Conservation (phyloP, 2,888 invertebrate species). For the Yponomeuta malinellus region DNA sequence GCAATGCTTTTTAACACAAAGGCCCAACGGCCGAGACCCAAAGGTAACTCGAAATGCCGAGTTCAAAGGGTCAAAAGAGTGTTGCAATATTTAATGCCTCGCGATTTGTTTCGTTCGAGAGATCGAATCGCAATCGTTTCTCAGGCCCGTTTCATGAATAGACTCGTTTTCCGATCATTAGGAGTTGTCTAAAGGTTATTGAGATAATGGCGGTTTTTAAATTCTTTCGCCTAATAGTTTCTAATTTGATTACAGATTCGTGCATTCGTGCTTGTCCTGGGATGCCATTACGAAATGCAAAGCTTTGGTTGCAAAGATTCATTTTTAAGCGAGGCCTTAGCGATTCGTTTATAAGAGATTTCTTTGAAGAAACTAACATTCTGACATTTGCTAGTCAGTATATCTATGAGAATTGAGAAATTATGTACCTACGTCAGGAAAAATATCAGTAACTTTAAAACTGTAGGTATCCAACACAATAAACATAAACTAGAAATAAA, state of each 20-base stretch:
- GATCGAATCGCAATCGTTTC: constrained; percentile 8
- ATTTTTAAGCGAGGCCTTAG: no score
- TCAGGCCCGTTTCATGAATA: constrained; percentile 8
- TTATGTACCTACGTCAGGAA: no score
- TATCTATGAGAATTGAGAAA: no score
- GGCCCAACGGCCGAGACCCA: neutral
- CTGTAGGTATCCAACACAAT: no score
- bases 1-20: neutral
- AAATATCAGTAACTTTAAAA: no score
- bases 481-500: no score
- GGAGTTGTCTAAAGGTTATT: constrained; percentile 4
- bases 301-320: no score
- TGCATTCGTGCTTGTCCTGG: neutral
- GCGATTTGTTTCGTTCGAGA: constrained; percentile 10
- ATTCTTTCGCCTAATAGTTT: neutral
- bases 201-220: constrained; percentile 8
- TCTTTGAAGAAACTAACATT: no score
- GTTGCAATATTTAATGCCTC: constrained; percentile 11
- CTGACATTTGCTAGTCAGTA: no score
- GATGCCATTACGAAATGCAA: neutral
- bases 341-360: no score
- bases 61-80: neutral
- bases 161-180: constrained; percentile 9
- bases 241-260: constrained; percentile 5
- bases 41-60: neutral